phyloP scores from a whole-genome alignment of 2,797 vertebrate species.

The Dicrostonyx torquatus region DNA sequence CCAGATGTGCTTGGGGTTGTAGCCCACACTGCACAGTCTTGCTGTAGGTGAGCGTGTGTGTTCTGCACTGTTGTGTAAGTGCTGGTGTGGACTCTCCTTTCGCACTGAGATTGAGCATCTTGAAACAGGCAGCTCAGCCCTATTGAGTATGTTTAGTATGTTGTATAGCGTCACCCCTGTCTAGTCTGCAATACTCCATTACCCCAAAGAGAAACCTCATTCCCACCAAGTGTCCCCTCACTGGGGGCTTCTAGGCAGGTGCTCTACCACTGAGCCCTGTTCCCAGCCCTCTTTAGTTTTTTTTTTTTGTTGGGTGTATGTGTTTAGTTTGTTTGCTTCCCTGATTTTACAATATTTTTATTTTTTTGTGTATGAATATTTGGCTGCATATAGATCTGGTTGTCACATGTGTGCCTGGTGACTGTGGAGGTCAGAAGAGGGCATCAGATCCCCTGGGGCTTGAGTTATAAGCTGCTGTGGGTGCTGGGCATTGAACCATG shows the following conservation, averaged over 20 bases:
- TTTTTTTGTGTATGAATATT: too few species aligned
- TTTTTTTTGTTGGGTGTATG: neutral
- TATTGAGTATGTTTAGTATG: neutral
- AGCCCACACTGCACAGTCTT: too few species aligned
- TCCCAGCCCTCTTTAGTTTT: neutral
- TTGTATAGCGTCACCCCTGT: neutral
- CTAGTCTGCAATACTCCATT: neutral
- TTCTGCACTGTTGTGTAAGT: neutral
- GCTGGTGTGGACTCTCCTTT: neutral
- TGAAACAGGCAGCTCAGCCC: neutral
- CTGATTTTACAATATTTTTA: too few species aligned
- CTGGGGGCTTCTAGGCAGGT: neutral
- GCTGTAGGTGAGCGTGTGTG: neutral
- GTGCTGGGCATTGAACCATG: too few species aligned
- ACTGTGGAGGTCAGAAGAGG: too few species aligned
- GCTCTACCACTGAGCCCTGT: neutral
- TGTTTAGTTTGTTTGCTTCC: neutral
- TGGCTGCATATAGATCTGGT: too few species aligned
- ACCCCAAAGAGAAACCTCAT: neutral
- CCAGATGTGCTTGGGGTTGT: neutral
- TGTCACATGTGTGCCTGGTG: too few species aligned
- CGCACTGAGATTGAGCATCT: neutral
- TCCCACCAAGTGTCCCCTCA: neutral
- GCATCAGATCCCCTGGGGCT: too few species aligned
- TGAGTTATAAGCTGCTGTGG: too few species aligned